phyloP scores from a whole-genome alignment of 2,113 vertebrate genomes.

The Chamaetylas fuelleborni region DNA sequence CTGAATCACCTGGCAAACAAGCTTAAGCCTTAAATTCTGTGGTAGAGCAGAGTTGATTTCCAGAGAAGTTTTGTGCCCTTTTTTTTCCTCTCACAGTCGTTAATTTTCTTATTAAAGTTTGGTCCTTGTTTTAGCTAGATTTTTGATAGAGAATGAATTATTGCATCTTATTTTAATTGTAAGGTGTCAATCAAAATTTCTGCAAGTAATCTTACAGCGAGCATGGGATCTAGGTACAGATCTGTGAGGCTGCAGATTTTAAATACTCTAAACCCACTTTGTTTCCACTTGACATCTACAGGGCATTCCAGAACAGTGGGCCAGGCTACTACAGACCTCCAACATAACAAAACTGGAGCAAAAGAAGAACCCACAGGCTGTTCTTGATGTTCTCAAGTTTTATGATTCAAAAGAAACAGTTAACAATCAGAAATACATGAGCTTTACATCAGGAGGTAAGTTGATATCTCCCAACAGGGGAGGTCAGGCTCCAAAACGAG shows the following conservation, averaged over 20 bases:
- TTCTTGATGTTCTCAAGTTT: conserved; percentile 97
- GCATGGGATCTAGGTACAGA: conserved; percentile 76
- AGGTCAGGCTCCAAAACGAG: not conserved
- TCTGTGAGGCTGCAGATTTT: conserved; percentile 23
- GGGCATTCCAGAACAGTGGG: conserved; percentile 99
- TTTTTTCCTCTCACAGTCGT: conserved; percentile 74
- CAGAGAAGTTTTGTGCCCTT: conserved; percentile 75
- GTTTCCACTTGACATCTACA: conserved; percentile 63
- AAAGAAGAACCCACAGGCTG: conserved; percentile 98
- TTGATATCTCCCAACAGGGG: not conserved
- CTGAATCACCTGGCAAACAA: conserved; percentile 71
- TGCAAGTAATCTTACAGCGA: conserved; percentile 74
- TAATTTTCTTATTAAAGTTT: conserved; percentile 73
- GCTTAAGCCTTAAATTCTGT: conserved; percentile 72
- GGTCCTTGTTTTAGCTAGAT: conserved; percentile 77
- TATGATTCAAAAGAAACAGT: conserved; percentile 99
- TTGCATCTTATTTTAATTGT: conserved; percentile 71
- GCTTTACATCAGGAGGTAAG: conserved; percentile 98
- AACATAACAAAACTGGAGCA: conserved; percentile 98
- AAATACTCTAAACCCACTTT: conserved; percentile 45
- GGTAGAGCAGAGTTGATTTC: conserved; percentile 71
- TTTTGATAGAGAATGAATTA: conserved; percentile 75
- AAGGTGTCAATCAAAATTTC: conserved; percentile 63
- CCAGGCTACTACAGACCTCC: conserved; percentile 93
- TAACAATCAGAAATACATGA: conserved; percentile 99